A percentile compares a stretch with the other conserved stretches of the same genome.
Evolutionary conservation across 2,797 vertebrate species (phyloP).

Genomic region (Sylvia borin): DNA sequence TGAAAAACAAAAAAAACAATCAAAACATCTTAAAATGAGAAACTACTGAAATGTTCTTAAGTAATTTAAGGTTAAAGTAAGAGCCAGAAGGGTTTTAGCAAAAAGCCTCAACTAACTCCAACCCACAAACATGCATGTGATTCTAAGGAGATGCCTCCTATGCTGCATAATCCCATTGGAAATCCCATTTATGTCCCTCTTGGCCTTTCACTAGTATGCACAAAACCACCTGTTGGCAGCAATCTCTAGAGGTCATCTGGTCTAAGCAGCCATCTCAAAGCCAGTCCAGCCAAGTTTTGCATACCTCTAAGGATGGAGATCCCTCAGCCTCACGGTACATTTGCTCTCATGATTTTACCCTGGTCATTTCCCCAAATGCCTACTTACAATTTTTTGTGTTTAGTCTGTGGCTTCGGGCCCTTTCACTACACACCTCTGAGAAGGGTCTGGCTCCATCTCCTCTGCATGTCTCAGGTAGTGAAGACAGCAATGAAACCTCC

Average conservation of each 20-base stretch:
- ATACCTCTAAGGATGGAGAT: not conserved
- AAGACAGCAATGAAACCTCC: not conserved
- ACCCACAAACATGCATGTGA: not conserved
- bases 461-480: not conserved
- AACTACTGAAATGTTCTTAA: not conserved
- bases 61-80: not conserved
- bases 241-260: not conserved
- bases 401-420: not conserved
- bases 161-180: not conserved
- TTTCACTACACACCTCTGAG: not conserved
- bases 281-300: not conserved
- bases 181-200: not conserved
- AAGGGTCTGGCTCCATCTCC: not conserved
- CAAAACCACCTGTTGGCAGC: not conserved
- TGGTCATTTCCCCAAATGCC: accelerated
- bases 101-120: not conserved
- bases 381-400: not conserved
- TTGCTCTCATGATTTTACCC: not conserved
- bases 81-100: not conserved
- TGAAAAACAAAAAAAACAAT: not conserved
- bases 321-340: not conserved
- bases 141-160: not conserved
- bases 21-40: not conserved
- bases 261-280: not conserved
- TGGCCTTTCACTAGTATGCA: not conserved